Conservation (phyloP, 2,888 invertebrate genomes). For the Apamea sordens region DNA sequence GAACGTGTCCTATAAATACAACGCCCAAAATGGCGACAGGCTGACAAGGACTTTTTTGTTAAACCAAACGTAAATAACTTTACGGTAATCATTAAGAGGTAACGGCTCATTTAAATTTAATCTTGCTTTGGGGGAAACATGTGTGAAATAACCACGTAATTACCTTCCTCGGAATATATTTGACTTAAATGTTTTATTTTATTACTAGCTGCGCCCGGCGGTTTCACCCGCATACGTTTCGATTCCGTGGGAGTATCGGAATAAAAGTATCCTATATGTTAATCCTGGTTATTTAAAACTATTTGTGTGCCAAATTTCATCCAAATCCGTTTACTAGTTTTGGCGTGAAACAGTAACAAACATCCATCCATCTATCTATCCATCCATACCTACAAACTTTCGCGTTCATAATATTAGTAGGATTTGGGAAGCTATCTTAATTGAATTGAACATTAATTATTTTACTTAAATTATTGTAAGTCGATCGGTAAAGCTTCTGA, state of each 20-base stretch:
- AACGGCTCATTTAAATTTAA: constrained; percentile 67
- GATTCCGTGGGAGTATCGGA: too few species aligned
- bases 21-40: constrained; percentile 11
- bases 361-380: too few species aligned
- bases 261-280: too few species aligned
- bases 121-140: constrained; percentile 57
- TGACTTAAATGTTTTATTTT: constrained; percentile 24
- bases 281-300: too few species aligned
- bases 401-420: too few species aligned
- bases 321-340: too few species aligned
- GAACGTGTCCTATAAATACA: constrained; percentile 45
- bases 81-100: constrained; percentile 60
- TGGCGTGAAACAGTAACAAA: too few species aligned
- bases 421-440: neutral
- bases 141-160: constrained; percentile 46
- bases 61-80: constrained; percentile 59
- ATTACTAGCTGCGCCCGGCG: constrained; percentile 2
- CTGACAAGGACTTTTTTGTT: constrained; percentile 52
- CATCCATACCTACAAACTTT: too few species aligned
- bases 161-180: constrained; percentile 42
- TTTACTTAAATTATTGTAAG: neutral
- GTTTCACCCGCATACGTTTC: too few species aligned
- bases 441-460: constrained; percentile 17
- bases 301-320: too few species aligned
- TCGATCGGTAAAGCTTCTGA: too few species aligned